Percentiles rank a stretch among this genome's conserved stretches.
Evolutionary conservation across 2,888 invertebrate species (phyloP).

Genomic region (Oligia latruncula): DNA sequence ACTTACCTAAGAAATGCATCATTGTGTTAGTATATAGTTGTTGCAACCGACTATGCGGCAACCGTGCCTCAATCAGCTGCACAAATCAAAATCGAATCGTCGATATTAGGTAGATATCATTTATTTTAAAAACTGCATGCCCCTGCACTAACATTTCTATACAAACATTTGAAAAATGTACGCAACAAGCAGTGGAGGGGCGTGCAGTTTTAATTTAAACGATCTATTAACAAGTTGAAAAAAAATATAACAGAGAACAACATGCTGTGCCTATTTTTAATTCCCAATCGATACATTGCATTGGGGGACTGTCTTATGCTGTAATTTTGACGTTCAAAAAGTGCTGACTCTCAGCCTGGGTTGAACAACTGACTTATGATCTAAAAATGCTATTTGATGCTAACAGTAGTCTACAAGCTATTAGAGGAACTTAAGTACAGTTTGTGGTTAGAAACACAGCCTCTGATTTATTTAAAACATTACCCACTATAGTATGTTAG

Average conservation of each 20-base stretch:
- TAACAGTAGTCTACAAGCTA: background rate
- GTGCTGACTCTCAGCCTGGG: background rate
- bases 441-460: slow-evolving; percentile 5
- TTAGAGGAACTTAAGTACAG: background rate
- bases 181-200: background rate
- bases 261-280: background rate
- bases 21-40: background rate
- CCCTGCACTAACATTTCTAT: background rate
- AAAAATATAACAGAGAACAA: background rate
- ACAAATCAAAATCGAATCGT: background rate
- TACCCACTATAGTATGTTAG: background rate
- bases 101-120: background rate
- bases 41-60: background rate
- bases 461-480: background rate
- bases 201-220: background rate
- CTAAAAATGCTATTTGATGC: background rate
- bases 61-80: background rate
- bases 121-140: background rate
- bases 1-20: slow-evolving; percentile 8
- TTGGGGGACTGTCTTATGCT: no score
- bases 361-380: background rate
- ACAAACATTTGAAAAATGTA: background rate
- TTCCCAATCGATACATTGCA: background rate
- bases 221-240: background rate
- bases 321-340: background rate